Conservation (phyloP, 2,113 vertebrate species). For the Ariopsis seemanni region DNA sequence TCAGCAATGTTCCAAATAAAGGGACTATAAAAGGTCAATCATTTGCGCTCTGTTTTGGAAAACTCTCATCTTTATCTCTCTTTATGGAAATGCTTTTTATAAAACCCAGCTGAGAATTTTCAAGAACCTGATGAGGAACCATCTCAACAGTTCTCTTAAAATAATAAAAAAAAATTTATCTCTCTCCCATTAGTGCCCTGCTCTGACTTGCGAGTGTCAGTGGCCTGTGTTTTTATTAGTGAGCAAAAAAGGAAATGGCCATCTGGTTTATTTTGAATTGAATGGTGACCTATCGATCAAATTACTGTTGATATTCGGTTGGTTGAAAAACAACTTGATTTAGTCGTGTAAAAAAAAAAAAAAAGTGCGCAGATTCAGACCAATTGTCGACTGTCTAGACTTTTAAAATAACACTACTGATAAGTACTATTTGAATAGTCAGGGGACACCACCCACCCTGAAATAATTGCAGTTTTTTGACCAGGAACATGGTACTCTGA, state of each 20-base stretch:
- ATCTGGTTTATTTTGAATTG: not conserved
- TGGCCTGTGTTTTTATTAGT: not conserved
- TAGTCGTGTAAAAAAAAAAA: not conserved
- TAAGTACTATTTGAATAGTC: not conserved
- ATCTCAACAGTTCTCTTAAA: not conserved
- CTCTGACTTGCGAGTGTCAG: not conserved
- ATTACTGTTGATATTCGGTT: not conserved
- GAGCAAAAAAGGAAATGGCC: not conserved
- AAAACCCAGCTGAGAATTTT: slow-evolving; percentile 7
- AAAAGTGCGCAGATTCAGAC: not conserved
- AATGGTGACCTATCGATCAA: not conserved
- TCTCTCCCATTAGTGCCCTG: not conserved
- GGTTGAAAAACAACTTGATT: not conserved
- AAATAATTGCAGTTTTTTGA: not conserved
- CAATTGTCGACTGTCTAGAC: not conserved
- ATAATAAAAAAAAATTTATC: not conserved
- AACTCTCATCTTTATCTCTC: slow-evolving; percentile 15
- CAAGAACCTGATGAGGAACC: not conserved
- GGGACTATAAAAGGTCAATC: slow-evolving; percentile 16
- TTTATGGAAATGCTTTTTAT: not conserved
- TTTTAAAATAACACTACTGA: not conserved
- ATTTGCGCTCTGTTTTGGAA: slow-evolving; percentile 29
- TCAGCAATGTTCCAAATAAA: not conserved
- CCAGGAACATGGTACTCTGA: not conserved
- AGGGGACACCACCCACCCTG: not conserved